Evolutionary conservation across 2,888 invertebrate species (phyloP), one percentile per base, ranked within the genome.

Genomic region (Tholera decimalis): DNA sequence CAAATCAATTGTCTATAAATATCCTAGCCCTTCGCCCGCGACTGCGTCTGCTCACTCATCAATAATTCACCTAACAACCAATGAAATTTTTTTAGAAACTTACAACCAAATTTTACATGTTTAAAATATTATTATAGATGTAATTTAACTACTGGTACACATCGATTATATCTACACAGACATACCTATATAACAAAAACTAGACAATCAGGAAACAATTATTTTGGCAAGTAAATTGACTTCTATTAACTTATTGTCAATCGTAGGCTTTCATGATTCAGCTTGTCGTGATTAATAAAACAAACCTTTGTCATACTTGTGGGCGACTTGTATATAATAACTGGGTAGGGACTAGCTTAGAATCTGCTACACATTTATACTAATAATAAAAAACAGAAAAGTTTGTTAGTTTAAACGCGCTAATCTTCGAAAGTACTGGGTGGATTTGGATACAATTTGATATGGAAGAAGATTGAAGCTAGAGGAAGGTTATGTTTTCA

Each of bases 191-290:
- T 39, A 33, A 50, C 30, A 77, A 64, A 77, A 73, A 77, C 55
- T 58, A 39, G 73, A 41, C 50, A 66, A 39, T 66, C 60, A 77
- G 73, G 74, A 74, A 74, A 57, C 47, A 65, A 77, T 77, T 72
- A 77, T 65, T 71, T 60, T 49, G n/a, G 26, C 53, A 41, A 39
- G 56, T 37, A 50, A 65, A 55, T 54, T 72, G 54, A 26, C 51
- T 58, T 37, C n/a, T 41, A 56, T 56, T 64, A 56, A 64, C 72
- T 72, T 77, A 77, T 77, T 59, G 65, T 58, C 44, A 56, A 56
- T 44, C 56, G 59, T 50, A 54, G 49, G 56, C 18, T 72, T 77
- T 77, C 51, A 61, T 76, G 46, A 49, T 53, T 56, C 15, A 58
- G 39, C 39, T 53, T 49, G 50, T 76, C 33, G 30, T 69, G 51